Evolutionary conservation across 2,113 vertebrate genomes (phyloP).

Genomic region (Galeopterus variegatus): DNA sequence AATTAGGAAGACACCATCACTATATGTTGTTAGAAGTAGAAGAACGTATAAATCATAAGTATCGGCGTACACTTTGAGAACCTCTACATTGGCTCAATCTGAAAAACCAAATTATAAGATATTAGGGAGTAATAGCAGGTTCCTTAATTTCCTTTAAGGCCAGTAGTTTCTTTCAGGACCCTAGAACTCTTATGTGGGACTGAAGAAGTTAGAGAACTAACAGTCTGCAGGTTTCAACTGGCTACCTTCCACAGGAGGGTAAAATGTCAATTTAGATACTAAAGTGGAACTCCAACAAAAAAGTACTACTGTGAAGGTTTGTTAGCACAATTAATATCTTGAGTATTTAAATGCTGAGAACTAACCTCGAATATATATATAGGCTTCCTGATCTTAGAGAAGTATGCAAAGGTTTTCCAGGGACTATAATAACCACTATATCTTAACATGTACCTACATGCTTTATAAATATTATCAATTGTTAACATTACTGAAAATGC

Average conservation of each 20-base stretch:
- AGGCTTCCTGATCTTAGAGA: constrained; percentile 2
- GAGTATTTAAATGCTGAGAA: neutral
- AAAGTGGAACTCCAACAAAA: neutral
- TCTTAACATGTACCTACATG: neutral
- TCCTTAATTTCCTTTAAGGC: neutral
- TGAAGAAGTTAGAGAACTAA: neutral
- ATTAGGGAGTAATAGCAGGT: neutral
- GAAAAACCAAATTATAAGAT: constrained; percentile 45
- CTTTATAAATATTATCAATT: neutral
- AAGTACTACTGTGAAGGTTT: neutral
- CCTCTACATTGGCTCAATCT: neutral
- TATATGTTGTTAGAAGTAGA: neutral
- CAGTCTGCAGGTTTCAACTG: neutral
- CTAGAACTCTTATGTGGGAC: neutral
- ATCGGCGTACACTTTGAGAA: neutral
- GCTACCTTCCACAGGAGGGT: neutral
- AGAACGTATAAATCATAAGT: neutral
- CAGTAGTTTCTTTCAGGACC: neutral
- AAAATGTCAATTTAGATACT: neutral
- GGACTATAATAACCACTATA: neutral
- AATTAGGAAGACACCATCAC: neutral
- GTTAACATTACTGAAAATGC: neutral
- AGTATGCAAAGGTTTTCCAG: neutral
- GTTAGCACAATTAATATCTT: neutral
- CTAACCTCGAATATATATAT: neutral